Conservation (phyloP, 2,113 vertebrate genomes). For the Alosa alosa region DNA sequence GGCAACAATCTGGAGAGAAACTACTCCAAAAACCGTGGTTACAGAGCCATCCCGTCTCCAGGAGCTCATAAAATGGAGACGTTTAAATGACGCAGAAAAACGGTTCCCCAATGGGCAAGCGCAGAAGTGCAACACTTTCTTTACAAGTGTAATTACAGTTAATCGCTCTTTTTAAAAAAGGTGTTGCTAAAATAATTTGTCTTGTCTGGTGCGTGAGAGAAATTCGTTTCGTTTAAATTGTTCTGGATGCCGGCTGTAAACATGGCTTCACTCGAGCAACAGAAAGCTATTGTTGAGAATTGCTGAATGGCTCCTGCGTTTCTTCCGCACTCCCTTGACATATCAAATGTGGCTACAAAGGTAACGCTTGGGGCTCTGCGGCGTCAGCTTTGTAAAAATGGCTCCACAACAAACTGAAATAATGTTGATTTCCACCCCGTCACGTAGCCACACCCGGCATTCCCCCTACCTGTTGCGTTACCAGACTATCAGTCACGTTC, state of each 20-base stretch:
- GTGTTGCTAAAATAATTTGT: conserved; percentile 67
- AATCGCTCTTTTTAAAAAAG: conserved; percentile 67
- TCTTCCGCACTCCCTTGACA: background rate
- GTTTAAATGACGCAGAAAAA: conserved; percentile 72
- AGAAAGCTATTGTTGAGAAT: conserved; percentile 14
- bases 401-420: background rate
- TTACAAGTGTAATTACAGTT: conserved; percentile 67
- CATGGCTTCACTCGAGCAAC: conserved; percentile 30
- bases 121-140: conserved; percentile 60
- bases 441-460: background rate
- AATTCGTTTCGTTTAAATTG: conserved; percentile 45
- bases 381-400: background rate
- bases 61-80: conserved; percentile 63
- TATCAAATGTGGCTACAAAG: conserved; percentile 8
- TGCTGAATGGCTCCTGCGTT: background rate
- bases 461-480: conserved; percentile 11
- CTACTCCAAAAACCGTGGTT: conserved; percentile 47
- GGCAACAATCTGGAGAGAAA: conserved; percentile 55
- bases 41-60: conserved; percentile 56
- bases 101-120: conserved; percentile 63
- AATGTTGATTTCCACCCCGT: background rate
- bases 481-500: background rate
- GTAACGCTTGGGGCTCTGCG: background rate
- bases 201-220: conserved; percentile 53
- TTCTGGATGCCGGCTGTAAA: conserved; percentile 42